Conservation (phyloP, 2,113 vertebrate species). For the Odocoileus virginianus region DNA sequence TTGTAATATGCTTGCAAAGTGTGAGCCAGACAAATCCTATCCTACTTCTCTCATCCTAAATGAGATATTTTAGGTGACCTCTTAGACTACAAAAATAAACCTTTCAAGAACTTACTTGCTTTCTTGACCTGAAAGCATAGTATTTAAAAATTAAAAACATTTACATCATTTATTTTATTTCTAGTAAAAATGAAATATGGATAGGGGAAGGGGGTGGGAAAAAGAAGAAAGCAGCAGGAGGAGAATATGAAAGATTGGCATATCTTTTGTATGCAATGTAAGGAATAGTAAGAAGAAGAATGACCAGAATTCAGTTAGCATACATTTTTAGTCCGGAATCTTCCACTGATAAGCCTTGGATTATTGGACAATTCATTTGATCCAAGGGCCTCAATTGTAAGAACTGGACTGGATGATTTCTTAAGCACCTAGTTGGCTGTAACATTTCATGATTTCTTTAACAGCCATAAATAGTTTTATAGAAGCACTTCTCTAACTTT, state of each 20-base stretch:
- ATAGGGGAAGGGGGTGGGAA: not conserved
- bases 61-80: not conserved
- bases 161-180: not conserved
- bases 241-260: not conserved
- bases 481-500: not conserved
- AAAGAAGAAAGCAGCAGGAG: not conserved
- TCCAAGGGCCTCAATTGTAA: not conserved
- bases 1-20: not conserved
- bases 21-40: not conserved
- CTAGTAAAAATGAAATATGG: not conserved
- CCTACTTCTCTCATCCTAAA: not conserved
- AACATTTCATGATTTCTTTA: not conserved
- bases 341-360: not conserved
- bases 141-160: slow-evolving; percentile 17
- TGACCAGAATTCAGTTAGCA: not conserved
- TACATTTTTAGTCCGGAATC: not conserved
- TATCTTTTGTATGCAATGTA: not conserved
- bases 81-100: not conserved
- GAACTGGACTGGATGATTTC: not conserved
- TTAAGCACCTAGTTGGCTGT: not conserved
- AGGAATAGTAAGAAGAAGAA: not conserved
- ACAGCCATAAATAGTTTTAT: slow-evolving; percentile 20
- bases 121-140: not conserved
- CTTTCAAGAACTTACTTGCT: slow-evolving; percentile 1
- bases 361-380: not conserved